Evolutionary conservation across 2,113 vertebrate species (phyloP).

Genomic region (Nipponia nippon): DNA sequence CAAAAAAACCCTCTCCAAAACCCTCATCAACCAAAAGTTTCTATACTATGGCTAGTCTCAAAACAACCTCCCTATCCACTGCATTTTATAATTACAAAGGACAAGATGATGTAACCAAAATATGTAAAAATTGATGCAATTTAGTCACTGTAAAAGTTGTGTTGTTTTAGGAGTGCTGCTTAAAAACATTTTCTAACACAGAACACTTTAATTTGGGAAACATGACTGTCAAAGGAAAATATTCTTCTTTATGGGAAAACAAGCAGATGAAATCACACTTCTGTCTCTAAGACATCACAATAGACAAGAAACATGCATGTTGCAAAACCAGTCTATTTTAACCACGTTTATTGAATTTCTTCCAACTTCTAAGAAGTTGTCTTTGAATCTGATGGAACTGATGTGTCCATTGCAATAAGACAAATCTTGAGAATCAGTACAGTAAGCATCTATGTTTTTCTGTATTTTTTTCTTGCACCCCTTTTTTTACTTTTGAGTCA

Average conservation of each 20-base stretch:
- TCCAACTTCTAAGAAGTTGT: not conserved
- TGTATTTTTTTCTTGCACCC: not conserved
- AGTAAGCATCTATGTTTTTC: not conserved
- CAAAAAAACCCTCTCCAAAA: rapidly evolving
- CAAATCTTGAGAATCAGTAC: not conserved
- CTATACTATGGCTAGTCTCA: not conserved
- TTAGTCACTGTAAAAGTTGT: not conserved
- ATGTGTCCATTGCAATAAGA: not conserved
- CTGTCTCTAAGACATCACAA: not conserved
- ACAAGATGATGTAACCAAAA: not conserved
- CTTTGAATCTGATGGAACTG: not conserved
- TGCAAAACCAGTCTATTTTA: not conserved
- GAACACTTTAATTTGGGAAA: not conserved
- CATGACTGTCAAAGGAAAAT: not conserved
- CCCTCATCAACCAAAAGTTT: not conserved
- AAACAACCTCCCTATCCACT: not conserved
- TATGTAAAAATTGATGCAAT: too few relatives aligned
- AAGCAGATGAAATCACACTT: not conserved
- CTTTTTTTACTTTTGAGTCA: not conserved
- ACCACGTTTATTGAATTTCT: not conserved
- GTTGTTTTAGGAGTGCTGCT: not conserved
- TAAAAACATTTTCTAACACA: not conserved
- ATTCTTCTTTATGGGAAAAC: not conserved
- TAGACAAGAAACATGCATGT: not conserved
- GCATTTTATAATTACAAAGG: not conserved